Base-by-base conservation (phyloP, 2,888 invertebrate genomes). In the Melanargia galathea region DNA sequence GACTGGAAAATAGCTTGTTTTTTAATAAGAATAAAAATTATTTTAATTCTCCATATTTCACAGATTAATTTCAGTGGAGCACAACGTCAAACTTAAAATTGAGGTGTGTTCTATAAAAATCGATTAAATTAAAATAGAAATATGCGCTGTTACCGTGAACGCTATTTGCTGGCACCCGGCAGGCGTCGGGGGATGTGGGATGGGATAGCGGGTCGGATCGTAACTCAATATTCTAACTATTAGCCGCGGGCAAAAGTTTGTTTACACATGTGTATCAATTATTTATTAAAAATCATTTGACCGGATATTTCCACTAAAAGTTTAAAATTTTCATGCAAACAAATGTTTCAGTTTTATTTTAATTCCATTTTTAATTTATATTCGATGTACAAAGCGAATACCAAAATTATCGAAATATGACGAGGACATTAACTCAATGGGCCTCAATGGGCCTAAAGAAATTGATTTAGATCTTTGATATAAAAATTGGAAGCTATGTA, bases 201-300 rank as follows among this genome's bases (percentile, higher is more conserved):
- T 11, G 22, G 22, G 45, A 11, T 20, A 20, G 22, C 16, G 8
- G 22, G 45, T 22, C 11, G 45, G 13, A 10, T 46, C 45, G 22
- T 46, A 46, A 13, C 45, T 46, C 22, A 11, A 46, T 46, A 46
- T 22, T 46, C 11, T 22, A 22, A 22, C 45, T 46, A 20, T 22
- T 22, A 46, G 22, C 45, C 20, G 22, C 45, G 5, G 45, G 22
- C 45, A 22, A 46, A 22, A 46, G 22, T 46, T 22, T 22, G 20
- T 46, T 46, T 46, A 46, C 20, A 43, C 20, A 46, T 46, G 45
- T 46, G 22, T 22, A 46, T 46, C 45, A 46, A 46, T 46, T 22
- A n/a, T 30, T 30, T 30, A 22, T 46, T 46, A 22, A 22, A 18
- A 22, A 46, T 10, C 45, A 46, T 46, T 22, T 22, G 11, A 46